These are phyloP conservation scores for rabbit (Oryctolagus cuniculus) DNA, from an alignment of 2,113 vertebrate genomes.

Conservation along the genomic window DNA sequence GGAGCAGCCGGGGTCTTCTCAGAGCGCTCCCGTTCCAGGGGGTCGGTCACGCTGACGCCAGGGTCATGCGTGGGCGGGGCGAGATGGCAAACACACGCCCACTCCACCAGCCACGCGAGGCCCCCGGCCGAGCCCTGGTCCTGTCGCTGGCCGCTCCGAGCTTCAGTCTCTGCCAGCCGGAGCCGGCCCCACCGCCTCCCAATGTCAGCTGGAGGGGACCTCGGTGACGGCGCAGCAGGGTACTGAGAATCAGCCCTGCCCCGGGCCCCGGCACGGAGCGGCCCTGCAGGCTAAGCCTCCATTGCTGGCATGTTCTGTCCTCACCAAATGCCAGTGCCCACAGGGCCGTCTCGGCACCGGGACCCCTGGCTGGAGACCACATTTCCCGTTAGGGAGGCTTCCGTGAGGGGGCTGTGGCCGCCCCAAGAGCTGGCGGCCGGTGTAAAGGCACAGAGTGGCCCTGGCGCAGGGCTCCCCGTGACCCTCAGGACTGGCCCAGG, in stretches of 20 bases:
- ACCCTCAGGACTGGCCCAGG: no score
- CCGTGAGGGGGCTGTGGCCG: not conserved
- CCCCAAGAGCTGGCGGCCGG: not conserved
- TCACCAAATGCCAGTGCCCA: fast-evolving
- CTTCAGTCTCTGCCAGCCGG: fast-evolving
- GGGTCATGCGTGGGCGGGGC: not conserved
- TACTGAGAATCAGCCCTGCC: no score
- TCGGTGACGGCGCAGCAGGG: fast-evolving
- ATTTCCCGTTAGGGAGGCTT: not conserved
- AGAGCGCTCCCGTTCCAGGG: not conserved
- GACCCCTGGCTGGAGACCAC: fast-evolving
- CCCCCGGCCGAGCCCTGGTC: fast-evolving
- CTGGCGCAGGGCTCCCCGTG: no score
- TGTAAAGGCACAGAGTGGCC: no score
- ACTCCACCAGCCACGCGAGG: fast-evolving
- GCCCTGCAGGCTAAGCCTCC: not conserved
- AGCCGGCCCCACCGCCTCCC: no score
- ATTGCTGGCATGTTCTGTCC: not conserved
- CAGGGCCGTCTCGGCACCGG: fast-evolving
- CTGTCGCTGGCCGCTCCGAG: fast-evolving
- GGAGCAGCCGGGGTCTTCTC: no score
- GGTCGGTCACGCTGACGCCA: fast-evolving
- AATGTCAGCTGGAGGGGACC: not conserved
- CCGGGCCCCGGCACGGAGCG: not conserved
- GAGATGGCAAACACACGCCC: not conserved